Percentiles rank a stretch among this genome's conserved stretches.
Evolutionary conservation across 2,888 invertebrate genomes (phyloP).

Genomic region (Sinohyriopsis cumingii): DNA sequence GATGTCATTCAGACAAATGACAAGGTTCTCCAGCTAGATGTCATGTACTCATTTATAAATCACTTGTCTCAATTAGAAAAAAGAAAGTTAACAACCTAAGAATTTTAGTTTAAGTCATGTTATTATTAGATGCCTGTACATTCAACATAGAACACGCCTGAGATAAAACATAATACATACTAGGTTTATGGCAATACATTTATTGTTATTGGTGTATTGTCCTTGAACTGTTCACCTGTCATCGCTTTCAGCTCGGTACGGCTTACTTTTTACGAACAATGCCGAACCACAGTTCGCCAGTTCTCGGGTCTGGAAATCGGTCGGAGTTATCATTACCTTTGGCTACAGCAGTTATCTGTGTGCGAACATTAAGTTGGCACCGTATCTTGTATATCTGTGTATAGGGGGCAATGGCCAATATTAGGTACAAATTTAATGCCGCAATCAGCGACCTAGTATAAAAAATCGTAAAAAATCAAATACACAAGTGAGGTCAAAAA

Average conservation of each 20-base stretch:
- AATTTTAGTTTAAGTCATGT: background rate
- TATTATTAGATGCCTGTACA: background rate
- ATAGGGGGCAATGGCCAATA: too few species aligned
- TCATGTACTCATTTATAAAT: background rate
- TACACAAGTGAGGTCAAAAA: too few species aligned
- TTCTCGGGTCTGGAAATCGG: constrained; percentile 92
- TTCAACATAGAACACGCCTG: too few species aligned
- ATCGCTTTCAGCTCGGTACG: constrained; percentile 78
- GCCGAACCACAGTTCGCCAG: constrained; percentile 94
- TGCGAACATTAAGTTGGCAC: constrained; percentile 81
- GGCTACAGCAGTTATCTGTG: constrained; percentile 85
- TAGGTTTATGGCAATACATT: background rate
- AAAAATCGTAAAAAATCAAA: too few species aligned
- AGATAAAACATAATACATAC: too few species aligned
- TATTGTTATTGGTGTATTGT: background rate
- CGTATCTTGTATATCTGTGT: constrained; percentile 80
- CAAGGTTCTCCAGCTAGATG: constrained; percentile 60
- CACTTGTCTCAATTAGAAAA: background rate
- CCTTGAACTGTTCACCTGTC: background rate
- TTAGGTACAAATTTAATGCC: too few species aligned
- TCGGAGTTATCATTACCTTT: constrained; percentile 90
- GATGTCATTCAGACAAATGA: constrained; percentile 98
- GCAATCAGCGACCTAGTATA: too few species aligned
- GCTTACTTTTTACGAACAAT: constrained; percentile 86
- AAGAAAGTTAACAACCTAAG: background rate